Evolutionary conservation across 2,888 invertebrate genomes (phyloP).

Genomic region (Lottia gigantea): DNA sequence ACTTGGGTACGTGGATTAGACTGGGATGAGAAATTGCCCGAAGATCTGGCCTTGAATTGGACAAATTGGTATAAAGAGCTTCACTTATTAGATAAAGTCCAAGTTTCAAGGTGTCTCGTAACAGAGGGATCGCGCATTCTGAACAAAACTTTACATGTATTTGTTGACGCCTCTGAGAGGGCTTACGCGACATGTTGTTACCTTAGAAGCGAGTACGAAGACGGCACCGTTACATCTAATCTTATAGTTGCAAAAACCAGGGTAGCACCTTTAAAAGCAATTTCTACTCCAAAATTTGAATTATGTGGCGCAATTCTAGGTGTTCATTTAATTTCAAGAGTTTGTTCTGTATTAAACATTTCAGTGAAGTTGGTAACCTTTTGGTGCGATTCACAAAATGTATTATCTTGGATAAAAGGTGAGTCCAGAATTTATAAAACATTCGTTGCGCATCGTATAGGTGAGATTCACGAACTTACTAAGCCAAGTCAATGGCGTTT

Average conservation of each 20-base stretch:
- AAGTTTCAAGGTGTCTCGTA: neutral
- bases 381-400: constrained; percentile 27
- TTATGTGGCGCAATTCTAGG: constrained; percentile 20
- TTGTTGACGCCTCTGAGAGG: neutral
- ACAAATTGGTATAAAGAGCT: neutral
- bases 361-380: constrained; percentile 7
- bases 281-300: constrained; percentile 17
- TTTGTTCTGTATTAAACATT: constrained; percentile 15
- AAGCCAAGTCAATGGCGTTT: constrained; percentile 23
- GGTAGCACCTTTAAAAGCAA: constrained; percentile 11
- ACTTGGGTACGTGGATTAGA: neutral
- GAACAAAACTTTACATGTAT: neutral
- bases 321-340: neutral
- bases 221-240: constrained; percentile 10
- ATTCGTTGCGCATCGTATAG: constrained; percentile 23
- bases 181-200: neutral
- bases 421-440: constrained; percentile 18
- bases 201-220: neutral
- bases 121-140: neutral
- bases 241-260: constrained; percentile 6
- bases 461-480: constrained; percentile 20
- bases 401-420: constrained; percentile 20
- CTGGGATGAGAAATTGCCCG: neutral
- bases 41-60: neutral
- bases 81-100: neutral